These are phyloP conservation scores for Oryzias curvinotus DNA, from an alignment of 2,113 vertebrate genomes.

Conservation along the genomic window DNA sequence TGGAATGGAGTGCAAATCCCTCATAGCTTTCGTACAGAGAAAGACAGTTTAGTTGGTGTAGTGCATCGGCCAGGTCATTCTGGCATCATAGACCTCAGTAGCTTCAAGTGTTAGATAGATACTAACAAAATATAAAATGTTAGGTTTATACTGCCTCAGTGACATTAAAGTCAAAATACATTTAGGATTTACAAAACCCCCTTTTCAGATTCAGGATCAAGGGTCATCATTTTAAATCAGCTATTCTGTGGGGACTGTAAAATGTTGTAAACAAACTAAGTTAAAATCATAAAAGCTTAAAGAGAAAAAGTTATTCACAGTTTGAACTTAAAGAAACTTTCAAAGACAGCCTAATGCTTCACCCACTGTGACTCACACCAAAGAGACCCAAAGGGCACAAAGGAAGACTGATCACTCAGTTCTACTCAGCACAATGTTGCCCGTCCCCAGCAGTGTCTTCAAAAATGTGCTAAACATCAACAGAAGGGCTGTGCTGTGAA, in stretches of 20 bases:
- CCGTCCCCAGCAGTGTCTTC: constrained; percentile 33
- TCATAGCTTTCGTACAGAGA: too few species aligned
- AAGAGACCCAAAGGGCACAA: constrained; percentile 25
- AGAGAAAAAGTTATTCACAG: constrained; percentile 7
- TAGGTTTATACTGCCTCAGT: too few species aligned
- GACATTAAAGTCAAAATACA: too few species aligned
- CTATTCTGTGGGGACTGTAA: constrained; percentile 10
- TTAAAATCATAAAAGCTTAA: constrained; percentile 19
- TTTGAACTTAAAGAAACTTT: constrained; percentile 21
- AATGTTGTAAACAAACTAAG: constrained; percentile 18
- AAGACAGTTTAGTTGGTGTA: too few species aligned
- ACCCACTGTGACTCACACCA: constrained; percentile 38
- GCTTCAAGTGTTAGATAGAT: too few species aligned
- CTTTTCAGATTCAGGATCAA: too few species aligned
- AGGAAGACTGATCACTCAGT: constrained; percentile 28
- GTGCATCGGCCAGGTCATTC: too few species aligned
- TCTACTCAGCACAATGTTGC: constrained; percentile 42
- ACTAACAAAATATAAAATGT: too few species aligned
- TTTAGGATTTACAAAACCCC: too few species aligned
- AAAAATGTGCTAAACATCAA: constrained; percentile 47
- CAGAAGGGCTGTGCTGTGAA: constrained; percentile 27
- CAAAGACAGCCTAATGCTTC: constrained; percentile 13
- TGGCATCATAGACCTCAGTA: too few species aligned
- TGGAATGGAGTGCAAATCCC: too few species aligned
- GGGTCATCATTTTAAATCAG: constrained; percentile 1